These are phyloP conservation scores for Temnothorax longispinosus DNA, from an alignment of 1,140 invertebrate genomes.

Conservation along the genomic window DNA sequence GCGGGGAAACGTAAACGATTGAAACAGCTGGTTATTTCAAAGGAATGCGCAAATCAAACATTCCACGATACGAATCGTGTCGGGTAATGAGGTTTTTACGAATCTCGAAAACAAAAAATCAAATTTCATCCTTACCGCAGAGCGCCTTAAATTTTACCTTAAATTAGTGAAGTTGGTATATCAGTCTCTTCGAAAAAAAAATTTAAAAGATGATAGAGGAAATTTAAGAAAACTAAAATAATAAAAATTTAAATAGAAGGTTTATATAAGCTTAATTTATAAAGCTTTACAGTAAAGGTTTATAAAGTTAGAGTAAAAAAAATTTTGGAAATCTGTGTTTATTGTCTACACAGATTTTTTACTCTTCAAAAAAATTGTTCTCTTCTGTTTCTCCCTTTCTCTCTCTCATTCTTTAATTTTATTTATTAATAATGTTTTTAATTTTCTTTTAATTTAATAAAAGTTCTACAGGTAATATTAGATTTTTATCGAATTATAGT, in stretches of 20 bases:
- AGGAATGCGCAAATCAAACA: conserved; percentile 33
- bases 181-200: not conserved
- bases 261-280: not conserved
- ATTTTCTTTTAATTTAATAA: not conserved
- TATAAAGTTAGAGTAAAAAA: not conserved
- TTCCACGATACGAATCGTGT: not conserved
- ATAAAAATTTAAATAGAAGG: not conserved
- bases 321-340: not conserved
- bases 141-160: not conserved
- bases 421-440: not conserved
- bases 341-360: not conserved
- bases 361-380: not conserved
- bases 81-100: not conserved
- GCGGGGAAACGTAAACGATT: conserved; percentile 19
- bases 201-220: not conserved
- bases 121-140: not conserved
- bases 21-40: conserved; percentile 41
- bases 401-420: not conserved
- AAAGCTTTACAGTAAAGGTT: too few species aligned
- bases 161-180: not conserved
- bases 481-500: not conserved
- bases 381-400: not conserved
- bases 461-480: not conserved
- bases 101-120: not conserved
- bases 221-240: not conserved